A percentile compares a stretch with the other conserved stretches of the same genome.
Evolutionary conservation across 2,888 invertebrate species (phyloP).

Genomic region (Myopa tessellatipennis): DNA sequence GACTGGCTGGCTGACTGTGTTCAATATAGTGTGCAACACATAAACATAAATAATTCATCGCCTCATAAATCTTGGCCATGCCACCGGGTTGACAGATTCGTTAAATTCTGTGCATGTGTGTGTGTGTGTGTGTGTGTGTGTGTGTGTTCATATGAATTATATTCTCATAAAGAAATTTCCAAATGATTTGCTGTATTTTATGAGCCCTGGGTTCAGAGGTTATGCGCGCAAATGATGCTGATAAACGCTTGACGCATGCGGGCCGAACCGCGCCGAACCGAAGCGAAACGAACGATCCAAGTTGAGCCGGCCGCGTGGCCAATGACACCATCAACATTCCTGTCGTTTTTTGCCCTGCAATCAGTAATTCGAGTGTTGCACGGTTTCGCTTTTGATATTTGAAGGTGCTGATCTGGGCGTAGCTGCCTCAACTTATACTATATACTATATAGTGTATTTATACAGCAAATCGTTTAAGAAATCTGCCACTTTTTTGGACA

Average conservation of each 20-base stretch:
- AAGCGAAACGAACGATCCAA: too few species aligned
- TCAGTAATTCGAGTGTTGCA: too few species aligned
- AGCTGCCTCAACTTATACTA: too few species aligned
- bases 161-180: background rate
- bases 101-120: conserved; percentile 50
- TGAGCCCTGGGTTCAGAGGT: conserved; percentile 57
- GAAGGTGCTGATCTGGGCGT: too few species aligned
- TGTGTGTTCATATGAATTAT: too few species aligned
- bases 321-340: background rate
- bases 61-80: conserved; percentile 60
- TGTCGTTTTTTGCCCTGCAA: background rate
- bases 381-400: too few species aligned
- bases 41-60: conserved; percentile 29
- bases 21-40: background rate
- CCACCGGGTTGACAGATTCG: conserved; percentile 63
- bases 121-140: too few species aligned
- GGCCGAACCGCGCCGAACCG: background rate
- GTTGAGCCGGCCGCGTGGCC: background rate
- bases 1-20: background rate
- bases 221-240: conserved; percentile 43
- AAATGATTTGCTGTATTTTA: conserved; percentile 49
- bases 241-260: conserved; percentile 23
- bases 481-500: too few species aligned
- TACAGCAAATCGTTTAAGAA: too few species aligned
- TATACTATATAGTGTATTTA: too few species aligned